These are phyloP conservation scores for Drosophila anceps DNA, from an alignment of 2,888 invertebrate species.

Conservation along the genomic window DNA sequence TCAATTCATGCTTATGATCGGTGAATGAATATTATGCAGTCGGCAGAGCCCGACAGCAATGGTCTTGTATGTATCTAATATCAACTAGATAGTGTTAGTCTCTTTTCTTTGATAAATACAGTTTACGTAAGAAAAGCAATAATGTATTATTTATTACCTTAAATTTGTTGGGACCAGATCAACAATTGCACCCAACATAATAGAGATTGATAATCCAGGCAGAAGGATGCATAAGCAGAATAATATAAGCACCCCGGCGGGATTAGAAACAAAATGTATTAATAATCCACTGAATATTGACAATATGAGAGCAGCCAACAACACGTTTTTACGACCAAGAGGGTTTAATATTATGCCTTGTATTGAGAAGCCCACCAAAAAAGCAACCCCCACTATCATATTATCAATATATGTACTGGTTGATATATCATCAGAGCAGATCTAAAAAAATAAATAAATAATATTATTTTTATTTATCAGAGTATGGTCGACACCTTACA, in stretches of 20 bases:
- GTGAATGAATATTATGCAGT: too few species aligned
- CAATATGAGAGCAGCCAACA: conserved; percentile 66
- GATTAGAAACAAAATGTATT: conserved; percentile 73
- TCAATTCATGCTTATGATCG: too few species aligned
- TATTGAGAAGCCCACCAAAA: conserved; percentile 80
- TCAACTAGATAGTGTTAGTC: neutral
- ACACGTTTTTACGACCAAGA: conserved; percentile 80
- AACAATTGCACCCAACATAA: conserved; percentile 81
- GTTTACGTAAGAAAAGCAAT: neutral
- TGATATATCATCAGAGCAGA: conserved; percentile 77
- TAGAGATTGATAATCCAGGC: conserved; percentile 80
- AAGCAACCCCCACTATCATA: conserved; percentile 80
- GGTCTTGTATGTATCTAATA: too few species aligned
- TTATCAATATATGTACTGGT: conserved; percentile 80
- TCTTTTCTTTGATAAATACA: too few species aligned
- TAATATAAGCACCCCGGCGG: conserved; percentile 73
- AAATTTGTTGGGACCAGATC: conserved; percentile 81
- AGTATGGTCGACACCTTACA: conserved; percentile 40
- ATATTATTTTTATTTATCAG: neutral
- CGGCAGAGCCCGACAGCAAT: too few species aligned
- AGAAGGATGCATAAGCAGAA: conserved; percentile 82
- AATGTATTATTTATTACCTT: conserved; percentile 54
- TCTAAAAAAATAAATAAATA: conserved; percentile 51
- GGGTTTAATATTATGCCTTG: conserved; percentile 81
- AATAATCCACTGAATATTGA: conserved; percentile 78